Evolutionary conservation across 2,113 vertebrate genomes (phyloP), one percentile per base, ranked within the genome.

Genomic region (Paratilapia polleni): DNA sequence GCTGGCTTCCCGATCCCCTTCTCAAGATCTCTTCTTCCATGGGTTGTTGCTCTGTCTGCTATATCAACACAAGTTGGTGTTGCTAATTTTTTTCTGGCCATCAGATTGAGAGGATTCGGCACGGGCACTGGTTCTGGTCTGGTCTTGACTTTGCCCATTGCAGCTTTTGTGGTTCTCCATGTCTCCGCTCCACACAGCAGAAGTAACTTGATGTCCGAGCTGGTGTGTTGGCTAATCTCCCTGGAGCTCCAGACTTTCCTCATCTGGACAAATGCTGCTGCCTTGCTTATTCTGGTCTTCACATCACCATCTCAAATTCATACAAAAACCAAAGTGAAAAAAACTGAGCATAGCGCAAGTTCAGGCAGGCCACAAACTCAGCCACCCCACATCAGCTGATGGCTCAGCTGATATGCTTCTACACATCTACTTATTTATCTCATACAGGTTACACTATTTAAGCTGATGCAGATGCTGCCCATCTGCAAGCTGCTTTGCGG

Each of bases 321-420:
- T 38, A 2, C 28, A 31, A 31, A 31, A 31, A 2, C 28, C 28
- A 31, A 31, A 31, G 28, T 31, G 19, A 36, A 63, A 63, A 63
- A 63, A 63, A n/a, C n/a, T 63, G 1, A 38, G 61, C 61, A 36
- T 0, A n/a, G 31, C 3, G 5, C 9, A 0, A 31, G 28, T 31
- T 31, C 28, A 31, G 28, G 28, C 28, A 31, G 28, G 28, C 28
- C 4, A 4, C 4, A 4, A 31, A 31, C 4, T 19, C 59, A 31
- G 59, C 26, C 28, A 31, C 14, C 15, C 59, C 26, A 31, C 28
- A 38, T 19, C 61, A n/a, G 61, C 31, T 38, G 36, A 14, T 38
- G 34, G 20, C 61, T 38, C 31, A 63, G 11, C 20, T 5, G 20
- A 38, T 38, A 36, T 13, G 1, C 3, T 62, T 63, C 34, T 64